Base-by-base conservation (phyloP, 1,140 invertebrate species). In the Condylostylus longicornis region DNA sequence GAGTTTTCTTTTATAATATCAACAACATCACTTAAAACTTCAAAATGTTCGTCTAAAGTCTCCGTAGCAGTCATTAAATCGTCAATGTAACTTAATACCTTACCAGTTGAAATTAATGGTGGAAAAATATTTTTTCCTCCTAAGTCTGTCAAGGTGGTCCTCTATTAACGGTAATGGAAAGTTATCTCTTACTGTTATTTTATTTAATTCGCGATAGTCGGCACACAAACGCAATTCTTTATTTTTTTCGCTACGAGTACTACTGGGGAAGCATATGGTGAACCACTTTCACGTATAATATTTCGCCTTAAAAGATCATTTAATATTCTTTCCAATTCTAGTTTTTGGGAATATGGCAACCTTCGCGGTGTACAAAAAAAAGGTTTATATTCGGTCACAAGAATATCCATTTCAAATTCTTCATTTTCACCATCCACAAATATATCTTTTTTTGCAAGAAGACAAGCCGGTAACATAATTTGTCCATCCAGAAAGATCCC, bases 111-210 rank as follows among this genome's bases (percentile, higher is more conserved):
- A 18, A 42, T 60, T 50, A 2, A 58, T 17, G 9, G 41, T 47
- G 14, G 49, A 46, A 42, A 54, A 62, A 13, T 46, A 35, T 23
- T 40, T 42, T 38, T 28, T 42, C 6, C 38, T 33, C 18, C 18
- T 31, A 3, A 56, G 23, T 15, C 40, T 34, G 14, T 60, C 55
- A 5, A 61, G 29, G 8, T 46, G 35, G 35, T 59, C 55, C 2
- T 61, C 54, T 12, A 58, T 60, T 5, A 53, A 32, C 1, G 56
- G 56, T 18, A 52, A 33, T 2, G 54, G 53, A 42, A 48, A 61
- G 34, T 43, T 42, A 39, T 50, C 42, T 20, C 44, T 49, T 2
- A 39, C 15, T 3, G 43, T 46, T 5, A 42, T 22, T 30, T 40
- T 42, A 39, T 53, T 54, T 10, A 36, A 27, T 5, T 17, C 12